Base-by-base conservation (phyloP, 2,113 vertebrate genomes). In the Lasiurus cinereus region DNA sequence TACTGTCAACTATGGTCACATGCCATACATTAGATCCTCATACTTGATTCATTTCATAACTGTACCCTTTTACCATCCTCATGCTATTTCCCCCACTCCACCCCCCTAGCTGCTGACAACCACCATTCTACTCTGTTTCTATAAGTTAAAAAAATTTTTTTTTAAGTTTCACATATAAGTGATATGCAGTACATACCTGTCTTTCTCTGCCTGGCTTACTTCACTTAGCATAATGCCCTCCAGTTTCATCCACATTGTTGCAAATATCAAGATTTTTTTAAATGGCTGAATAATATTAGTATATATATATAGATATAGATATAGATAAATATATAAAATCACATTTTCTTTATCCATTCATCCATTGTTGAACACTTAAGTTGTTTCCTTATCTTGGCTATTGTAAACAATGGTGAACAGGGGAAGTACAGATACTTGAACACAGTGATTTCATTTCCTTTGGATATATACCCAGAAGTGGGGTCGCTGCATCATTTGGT, bases 181-280 rank as follows among this genome's bases (percentile, higher is more conserved):
- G 76, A 85, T 90, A 39, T 50, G 62, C 50, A 69, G 14, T 76
- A 62, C 22, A 29, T 43, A 48, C 16, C 31, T 83, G 48, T 48
- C 77, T 94, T 67, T 76, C 46, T 86, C 54, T 93, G 33, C 77
- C 73, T 94, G 39, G 27, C 43, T 70, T 84, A 90, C 72, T 67
- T 90, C 50, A 64, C 27, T 90, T 84, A 78, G 21, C 13, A 31
- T 85, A 36, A 84, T 79, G 24, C 52, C 52, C 72, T 85, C 52
- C 16, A 70, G 39, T 22, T 62, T 84, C 19, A 78, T 84, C 64
- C 33, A 43, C 27, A n/a, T 50, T 78, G 14, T 78, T 48, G 24
- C 62, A 77, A 77, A 90, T 39, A 46, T 52, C 39, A 90, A 39
- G 36, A 67, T 69, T 83, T 94, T 64, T 94, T 66, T 69, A 48